Conservation (phyloP, 1,140 invertebrate genomes). For the Nomia melanderi region DNA sequence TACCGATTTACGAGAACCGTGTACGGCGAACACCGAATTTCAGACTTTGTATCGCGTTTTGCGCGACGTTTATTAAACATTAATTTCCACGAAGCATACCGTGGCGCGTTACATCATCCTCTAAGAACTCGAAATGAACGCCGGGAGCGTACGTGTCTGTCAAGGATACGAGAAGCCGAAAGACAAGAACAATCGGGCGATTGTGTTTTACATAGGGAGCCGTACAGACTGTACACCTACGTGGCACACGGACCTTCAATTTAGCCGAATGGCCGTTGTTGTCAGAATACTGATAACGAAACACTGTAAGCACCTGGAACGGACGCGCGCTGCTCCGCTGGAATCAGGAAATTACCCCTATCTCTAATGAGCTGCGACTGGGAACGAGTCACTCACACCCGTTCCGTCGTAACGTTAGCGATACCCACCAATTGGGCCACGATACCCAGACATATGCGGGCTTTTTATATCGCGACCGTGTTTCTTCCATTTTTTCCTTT, state of each 20-base stretch:
- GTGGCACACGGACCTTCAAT: not conserved
- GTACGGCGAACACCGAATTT: too few species aligned
- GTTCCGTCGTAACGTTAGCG: not conserved
- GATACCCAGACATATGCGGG: conserved; percentile 4
- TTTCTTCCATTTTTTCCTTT: not conserved
- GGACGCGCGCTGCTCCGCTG: conserved; percentile 31
- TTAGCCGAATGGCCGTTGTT: not conserved
- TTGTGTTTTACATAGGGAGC: not conserved
- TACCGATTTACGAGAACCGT: too few species aligned
- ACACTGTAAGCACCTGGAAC: conserved; percentile 25
- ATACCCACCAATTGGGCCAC: not conserved
- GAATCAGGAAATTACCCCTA: conserved; percentile 37
- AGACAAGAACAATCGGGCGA: not conserved
- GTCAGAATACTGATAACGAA: conserved; percentile 28
- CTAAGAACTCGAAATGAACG: too few species aligned
- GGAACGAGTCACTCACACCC: conserved; percentile 7
- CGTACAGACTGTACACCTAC: not conserved
- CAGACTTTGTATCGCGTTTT: too few species aligned
- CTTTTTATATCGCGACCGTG: conserved; percentile 1
- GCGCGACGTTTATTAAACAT: too few species aligned
- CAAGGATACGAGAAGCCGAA: not conserved
- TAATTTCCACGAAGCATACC: too few species aligned
- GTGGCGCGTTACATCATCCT: too few species aligned
- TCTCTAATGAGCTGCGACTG: conserved; percentile 42
- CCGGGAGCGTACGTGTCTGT: too few species aligned